Conservation (phyloP, 1,140 invertebrate genomes). For the Leptinotarsa lineolata region DNA sequence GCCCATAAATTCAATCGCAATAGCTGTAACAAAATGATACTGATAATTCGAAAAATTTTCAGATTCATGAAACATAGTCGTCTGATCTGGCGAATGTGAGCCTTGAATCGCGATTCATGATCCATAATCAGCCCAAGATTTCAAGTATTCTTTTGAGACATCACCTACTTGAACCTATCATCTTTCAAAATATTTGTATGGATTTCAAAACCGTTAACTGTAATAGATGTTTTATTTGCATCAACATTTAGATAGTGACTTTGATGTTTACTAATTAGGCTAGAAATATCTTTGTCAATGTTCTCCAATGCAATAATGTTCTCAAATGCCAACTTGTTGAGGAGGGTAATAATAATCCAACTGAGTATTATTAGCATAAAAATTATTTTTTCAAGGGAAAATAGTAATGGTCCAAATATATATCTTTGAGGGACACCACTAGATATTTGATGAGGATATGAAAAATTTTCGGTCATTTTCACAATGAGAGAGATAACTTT, state of each 20-base stretch:
- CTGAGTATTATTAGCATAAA: background rate
- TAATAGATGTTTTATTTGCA: background rate
- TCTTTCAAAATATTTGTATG: background rate
- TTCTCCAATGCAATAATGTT: background rate
- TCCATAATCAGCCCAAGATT: background rate
- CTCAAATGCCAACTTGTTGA: background rate
- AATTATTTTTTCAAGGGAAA: too few species aligned
- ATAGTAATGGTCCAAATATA: background rate
- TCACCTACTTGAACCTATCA: background rate
- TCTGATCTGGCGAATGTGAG: background rate
- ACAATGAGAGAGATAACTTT: background rate
- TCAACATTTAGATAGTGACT: background rate
- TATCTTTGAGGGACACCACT: background rate
- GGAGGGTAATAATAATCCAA: too few species aligned
- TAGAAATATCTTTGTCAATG: background rate
- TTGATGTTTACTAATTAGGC: background rate
- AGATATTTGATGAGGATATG: background rate
- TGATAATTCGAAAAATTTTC: background rate
- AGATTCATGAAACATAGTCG: background rate
- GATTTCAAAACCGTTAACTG: background rate
- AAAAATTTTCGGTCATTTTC: too few species aligned
- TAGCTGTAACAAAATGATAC: background rate
- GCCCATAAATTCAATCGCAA: background rate
- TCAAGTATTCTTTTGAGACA: background rate
- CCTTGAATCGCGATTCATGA: background rate